These are phyloP conservation scores for Meganola albula DNA, from an alignment of 2,888 invertebrate genomes.

Conservation along the genomic window DNA sequence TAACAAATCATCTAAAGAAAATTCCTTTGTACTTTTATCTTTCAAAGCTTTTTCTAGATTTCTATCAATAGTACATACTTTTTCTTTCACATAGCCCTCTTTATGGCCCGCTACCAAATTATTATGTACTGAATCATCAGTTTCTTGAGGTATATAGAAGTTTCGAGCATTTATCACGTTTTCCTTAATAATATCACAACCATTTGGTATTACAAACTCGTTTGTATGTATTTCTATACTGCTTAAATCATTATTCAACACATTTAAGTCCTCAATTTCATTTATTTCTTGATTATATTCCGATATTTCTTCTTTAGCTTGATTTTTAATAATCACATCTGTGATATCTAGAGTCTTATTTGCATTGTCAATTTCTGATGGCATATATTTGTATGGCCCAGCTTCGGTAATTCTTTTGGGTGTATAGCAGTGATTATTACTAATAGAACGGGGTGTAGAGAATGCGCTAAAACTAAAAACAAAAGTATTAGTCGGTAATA, in stretches of 20 bases:
- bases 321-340: conserved; percentile 6
- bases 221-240: conserved; percentile 1
- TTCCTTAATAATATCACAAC: conserved; percentile 7
- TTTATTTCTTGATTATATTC: conserved; percentile 4
- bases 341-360: conserved; percentile 15
- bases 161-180: conserved; percentile 9
- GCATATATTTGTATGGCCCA: conserved; percentile 16
- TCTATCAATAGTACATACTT: conserved; percentile 46
- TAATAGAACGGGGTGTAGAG: conserved; percentile 44
- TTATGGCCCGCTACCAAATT: conserved; percentile 13
- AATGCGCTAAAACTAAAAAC: conserved; percentile 53
- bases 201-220: conserved; percentile 12
- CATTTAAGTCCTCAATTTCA: conserved; percentile 8
- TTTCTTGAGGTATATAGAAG: conserved; percentile 12
- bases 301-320: conserved; percentile 15
- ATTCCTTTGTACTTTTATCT: conserved; percentile 36
- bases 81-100: conserved; percentile 16
- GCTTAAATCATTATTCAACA: conserved; percentile 3
- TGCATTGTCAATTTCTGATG: conserved; percentile 15
- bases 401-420: conserved; percentile 33
- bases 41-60: conserved; percentile 54
- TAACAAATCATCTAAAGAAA: conserved; percentile 48
- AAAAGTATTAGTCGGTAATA: no score
- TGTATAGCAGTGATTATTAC: conserved; percentile 41
- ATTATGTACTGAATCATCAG: conserved; percentile 1